Conservation (phyloP, 1,140 invertebrate genomes). For the Diploscapter pachys region DNA sequence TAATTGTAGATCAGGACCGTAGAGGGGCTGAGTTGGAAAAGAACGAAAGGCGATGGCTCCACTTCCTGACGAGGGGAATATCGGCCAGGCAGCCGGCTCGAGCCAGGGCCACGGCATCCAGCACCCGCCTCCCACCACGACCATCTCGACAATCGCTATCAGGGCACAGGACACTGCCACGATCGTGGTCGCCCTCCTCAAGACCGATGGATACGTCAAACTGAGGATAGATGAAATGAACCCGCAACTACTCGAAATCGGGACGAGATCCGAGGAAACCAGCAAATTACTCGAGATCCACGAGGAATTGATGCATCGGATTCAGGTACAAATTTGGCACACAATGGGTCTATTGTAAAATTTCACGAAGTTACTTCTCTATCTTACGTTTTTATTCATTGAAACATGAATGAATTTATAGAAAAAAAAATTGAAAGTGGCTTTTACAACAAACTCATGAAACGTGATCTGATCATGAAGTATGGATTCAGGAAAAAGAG, state of each 20-base stretch:
- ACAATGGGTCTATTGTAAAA: background rate
- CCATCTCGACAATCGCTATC: conserved; percentile 84
- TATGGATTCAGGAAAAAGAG: conserved; percentile 72
- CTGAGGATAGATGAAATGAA: conserved; percentile 80
- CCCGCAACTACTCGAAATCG: conserved; percentile 77
- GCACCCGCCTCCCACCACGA: conserved; percentile 67
- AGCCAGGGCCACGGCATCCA: too few species aligned
- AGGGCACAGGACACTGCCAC: conserved; percentile 76
- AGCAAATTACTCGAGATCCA: conserved; percentile 73
- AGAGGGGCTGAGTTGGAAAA: too few species aligned
- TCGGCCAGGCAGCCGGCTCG: too few species aligned
- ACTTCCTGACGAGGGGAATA: too few species aligned
- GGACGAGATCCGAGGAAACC: conserved; percentile 74
- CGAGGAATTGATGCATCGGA: conserved; percentile 76
- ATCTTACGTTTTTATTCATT: background rate
- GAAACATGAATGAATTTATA: background rate
- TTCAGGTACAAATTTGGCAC: conserved; percentile 68
- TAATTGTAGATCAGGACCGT: too few species aligned
- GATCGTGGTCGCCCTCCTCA: conserved; percentile 80
- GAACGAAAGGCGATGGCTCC: too few species aligned
- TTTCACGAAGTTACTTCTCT: background rate
- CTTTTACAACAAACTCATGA: too few species aligned
- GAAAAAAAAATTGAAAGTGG: too few species aligned
- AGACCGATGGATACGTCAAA: conserved; percentile 78
- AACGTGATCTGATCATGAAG: too few species aligned